Conservation (phyloP, 2,888 invertebrate genomes). For the Listrodromus nycthemerus region DNA sequence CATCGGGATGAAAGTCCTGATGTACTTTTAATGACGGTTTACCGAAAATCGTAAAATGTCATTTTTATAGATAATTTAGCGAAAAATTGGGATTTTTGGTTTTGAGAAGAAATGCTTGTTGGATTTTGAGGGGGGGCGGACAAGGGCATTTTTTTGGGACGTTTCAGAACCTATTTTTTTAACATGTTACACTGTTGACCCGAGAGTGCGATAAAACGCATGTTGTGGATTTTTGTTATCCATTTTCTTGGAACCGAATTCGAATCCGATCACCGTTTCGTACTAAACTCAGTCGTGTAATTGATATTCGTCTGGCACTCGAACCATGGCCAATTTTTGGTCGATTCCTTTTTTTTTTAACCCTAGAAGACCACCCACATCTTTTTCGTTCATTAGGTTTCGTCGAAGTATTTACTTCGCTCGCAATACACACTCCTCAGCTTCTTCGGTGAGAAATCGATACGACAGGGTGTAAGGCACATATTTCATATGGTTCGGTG, state of each 20-base stretch:
- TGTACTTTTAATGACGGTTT: background rate
- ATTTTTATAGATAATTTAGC: background rate
- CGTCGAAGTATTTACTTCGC: background rate
- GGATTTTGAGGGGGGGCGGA: no score
- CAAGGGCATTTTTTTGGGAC: no score
- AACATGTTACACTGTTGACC: no score
- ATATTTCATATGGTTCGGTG: background rate
- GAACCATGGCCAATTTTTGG: background rate
- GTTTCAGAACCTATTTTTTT: no score
- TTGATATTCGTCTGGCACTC: no score
- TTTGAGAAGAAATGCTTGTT: background rate
- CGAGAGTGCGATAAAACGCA: no score
- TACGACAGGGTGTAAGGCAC: background rate
- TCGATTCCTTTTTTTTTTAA: background rate
- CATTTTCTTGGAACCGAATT: background rate
- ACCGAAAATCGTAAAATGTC: background rate
- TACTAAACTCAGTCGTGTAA: no score
- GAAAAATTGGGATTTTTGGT: background rate
- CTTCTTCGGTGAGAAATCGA: background rate
- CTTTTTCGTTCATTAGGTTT: background rate
- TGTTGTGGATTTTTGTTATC: background rate
- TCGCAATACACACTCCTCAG: background rate
- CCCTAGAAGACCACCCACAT: background rate
- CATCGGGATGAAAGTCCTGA: background rate
- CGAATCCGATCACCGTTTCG: no score